A percentile compares a stretch with the other conserved stretches of the same genome.
phyloP scores from a whole-genome alignment of 2,888 invertebrate genomes.

The Agrochola lychnidis region DNA sequence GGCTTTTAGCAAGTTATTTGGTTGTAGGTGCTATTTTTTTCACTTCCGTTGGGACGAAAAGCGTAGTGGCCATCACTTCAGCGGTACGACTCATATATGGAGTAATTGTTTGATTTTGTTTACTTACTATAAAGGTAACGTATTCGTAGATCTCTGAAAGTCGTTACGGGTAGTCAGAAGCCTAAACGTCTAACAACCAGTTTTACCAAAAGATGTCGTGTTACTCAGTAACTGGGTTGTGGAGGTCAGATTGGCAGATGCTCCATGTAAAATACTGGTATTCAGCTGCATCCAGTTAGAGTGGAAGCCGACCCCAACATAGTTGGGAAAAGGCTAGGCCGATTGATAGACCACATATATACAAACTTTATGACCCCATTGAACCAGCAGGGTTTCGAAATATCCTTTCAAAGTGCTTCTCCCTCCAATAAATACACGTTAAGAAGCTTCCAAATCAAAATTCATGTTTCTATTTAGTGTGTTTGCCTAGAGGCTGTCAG shows the following conservation, averaged over 20 bases:
- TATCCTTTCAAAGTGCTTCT: background rate
- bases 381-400: background rate
- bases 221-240: background rate
- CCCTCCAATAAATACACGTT: no score
- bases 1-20: conserved; percentile 64
- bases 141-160: background rate
- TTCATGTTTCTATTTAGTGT: background rate
- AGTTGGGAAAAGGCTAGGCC: background rate
- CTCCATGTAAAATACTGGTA: background rate
- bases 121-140: background rate
- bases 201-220: background rate
- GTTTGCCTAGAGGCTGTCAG: no score
- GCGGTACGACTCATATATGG: background rate
- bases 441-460: background rate
- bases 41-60: conserved; percentile 45
- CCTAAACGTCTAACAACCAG: background rate
- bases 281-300: background rate
- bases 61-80: background rate
- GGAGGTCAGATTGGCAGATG: background rate
- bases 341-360: background rate
- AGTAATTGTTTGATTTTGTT: background rate
- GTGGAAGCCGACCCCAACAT: background rate
- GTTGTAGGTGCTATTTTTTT: conserved; percentile 52
- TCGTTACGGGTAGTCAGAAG: background rate
- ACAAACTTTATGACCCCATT: background rate